Evolutionary conservation across 2,888 invertebrate genomes (phyloP).

Genomic region (Thelaira solivaga): DNA sequence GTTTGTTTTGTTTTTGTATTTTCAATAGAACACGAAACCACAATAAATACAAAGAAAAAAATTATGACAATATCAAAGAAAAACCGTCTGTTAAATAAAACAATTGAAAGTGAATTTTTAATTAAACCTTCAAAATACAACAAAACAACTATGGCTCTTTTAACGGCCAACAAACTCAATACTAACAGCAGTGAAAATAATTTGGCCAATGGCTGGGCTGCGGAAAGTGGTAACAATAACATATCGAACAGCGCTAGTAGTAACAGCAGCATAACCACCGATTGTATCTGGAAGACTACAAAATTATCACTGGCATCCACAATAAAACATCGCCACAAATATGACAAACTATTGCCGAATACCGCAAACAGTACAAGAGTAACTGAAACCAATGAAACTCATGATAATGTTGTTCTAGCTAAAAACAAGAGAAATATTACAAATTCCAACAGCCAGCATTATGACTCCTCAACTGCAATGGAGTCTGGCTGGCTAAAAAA

Average conservation of each 20-base stretch:
- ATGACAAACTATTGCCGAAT: constrained; percentile 55
- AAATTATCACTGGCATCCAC: constrained; percentile 31
- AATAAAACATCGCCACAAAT: constrained; percentile 46
- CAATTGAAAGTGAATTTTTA: constrained; percentile 50
- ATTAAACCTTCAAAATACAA: constrained; percentile 26
- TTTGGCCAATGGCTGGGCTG: constrained; percentile 23
- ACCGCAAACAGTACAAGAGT: constrained; percentile 53
- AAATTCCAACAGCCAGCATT: background rate
- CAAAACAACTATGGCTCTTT: constrained; percentile 39
- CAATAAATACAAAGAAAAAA: constrained; percentile 41
- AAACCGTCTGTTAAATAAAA: constrained; percentile 53
- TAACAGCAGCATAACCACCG: background rate
- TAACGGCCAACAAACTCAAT: constrained; percentile 11
- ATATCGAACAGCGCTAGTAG: background rate
- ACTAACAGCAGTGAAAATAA: constrained; percentile 41
- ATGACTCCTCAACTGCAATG: no score
- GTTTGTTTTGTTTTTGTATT: background rate
- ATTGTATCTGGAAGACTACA: constrained; percentile 18
- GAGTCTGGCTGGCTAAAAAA: no score
- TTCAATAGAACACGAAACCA: constrained; percentile 30
- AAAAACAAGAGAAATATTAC: constrained; percentile 11
- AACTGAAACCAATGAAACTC: constrained; percentile 34
- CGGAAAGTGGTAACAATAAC: background rate
- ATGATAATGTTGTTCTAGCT: constrained; percentile 28
- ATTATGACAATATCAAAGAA: constrained; percentile 54